phyloP scores from a whole-genome alignment of 2,888 invertebrate genomes.

The Amphiduros pacificus region DNA sequence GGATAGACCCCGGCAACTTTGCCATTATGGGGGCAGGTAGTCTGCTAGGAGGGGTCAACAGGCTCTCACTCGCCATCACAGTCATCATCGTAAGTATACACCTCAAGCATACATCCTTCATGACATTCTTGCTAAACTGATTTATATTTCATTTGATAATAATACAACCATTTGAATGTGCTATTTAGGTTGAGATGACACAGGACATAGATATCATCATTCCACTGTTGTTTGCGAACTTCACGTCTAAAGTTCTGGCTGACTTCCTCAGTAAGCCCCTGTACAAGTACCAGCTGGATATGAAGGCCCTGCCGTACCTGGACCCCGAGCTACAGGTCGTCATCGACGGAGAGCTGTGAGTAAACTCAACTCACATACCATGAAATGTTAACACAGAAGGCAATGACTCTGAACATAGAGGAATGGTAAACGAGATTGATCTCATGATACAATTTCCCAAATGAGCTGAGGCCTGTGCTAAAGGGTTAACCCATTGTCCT shows the following conservation, averaged over 20 bases:
- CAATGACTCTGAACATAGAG: no score
- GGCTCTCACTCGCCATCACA: constrained; percentile 32
- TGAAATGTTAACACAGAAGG: no score
- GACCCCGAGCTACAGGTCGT: constrained; percentile 29
- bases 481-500: no score
- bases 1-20: constrained; percentile 35
- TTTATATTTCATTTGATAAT: no score
- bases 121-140: neutral
- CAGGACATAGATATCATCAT: constrained; percentile 32
- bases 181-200: constrained; percentile 34
- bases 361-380: no score
- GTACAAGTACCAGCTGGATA: constrained; percentile 33
- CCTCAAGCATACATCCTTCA: neutral
- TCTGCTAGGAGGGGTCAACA: constrained; percentile 34
- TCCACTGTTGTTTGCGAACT: constrained; percentile 31
- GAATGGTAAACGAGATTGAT: no score
- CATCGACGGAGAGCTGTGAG: constrained; percentile 27
- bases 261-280: constrained; percentile 30
- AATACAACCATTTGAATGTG: no score
- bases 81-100: constrained; percentile 31
- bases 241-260: constrained; percentile 31
- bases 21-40: constrained; percentile 32
- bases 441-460: no score
- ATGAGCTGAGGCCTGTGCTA: no score
- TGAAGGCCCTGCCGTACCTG: constrained; percentile 32